Base-by-base conservation (phyloP, 2,113 vertebrate genomes). In the Ctenomys sociabilis region DNA sequence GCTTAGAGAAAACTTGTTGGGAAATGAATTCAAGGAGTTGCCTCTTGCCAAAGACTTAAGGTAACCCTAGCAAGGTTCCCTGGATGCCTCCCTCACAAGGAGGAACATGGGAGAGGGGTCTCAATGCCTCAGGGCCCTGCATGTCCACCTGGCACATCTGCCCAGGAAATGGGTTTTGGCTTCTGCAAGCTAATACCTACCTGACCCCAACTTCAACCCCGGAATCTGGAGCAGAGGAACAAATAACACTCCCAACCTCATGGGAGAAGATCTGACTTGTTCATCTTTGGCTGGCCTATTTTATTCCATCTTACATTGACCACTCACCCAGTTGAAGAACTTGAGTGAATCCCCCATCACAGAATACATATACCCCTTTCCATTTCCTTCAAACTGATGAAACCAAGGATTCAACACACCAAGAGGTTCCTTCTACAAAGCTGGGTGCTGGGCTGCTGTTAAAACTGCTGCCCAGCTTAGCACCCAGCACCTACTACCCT, bases 1-100 rank as follows among this genome's bases (percentile, higher is more conserved):
- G 35, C 78, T 87, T 73, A 80, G 57, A 26, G 16, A 61, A 90
- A 59, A 19, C 13, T 91, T 80, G 28, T 12, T 80, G 68, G 37
- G 21, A 96, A 57, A 35, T 61, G 19, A 57, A 77, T 78, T 77
- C 40, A 49, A 75, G 70, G 66, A 88, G 59, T 64, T 85, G 73
- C 37, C 52, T 61, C 68, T 59, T 59, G 61, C 43, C 16, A 59
- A 78, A 19, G 45, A 72, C 54, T 83, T 40, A 78, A 81, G 52
- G 82, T 83, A 72, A 90, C 35, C 40, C 45, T 82, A 81, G 45
- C 16, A 13, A 72, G 70, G 85, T 77, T 68, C 32, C 24, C 75
- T 21, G 17, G 26, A 59, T 77, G 35, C 40, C 24, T 93, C 68
- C 11, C 26, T 32, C 37, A 32, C 49, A 82, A 68, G 7, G 32